A percentile compares a stretch with the other conserved stretches of the same genome.
phyloP scores from a whole-genome alignment of 2,888 invertebrate genomes.

The Microctonus aethiopoides region DNA sequence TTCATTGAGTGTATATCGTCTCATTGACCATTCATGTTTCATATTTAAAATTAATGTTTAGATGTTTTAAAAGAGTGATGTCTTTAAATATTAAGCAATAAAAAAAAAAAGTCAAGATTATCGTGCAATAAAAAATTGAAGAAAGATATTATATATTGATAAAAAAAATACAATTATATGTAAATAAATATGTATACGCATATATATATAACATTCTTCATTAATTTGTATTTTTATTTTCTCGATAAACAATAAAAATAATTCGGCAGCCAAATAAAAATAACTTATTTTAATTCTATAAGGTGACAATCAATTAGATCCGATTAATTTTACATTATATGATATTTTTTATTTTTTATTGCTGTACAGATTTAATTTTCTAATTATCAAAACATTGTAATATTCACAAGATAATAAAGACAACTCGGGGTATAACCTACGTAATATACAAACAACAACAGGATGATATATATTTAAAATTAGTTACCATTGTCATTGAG shows the following conservation, averaged over 20 bases:
- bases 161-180: constrained; percentile 2
- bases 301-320: neutral
- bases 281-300: neutral
- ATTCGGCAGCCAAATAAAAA: neutral
- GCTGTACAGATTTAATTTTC: neutral
- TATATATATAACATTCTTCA: neutral
- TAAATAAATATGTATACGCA: constrained; percentile 9
- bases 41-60: neutral
- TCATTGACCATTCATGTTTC: neutral
- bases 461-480: neutral
- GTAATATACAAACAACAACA: neutral
- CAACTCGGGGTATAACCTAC: neutral
- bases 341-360: neutral
- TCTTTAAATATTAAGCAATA: constrained; percentile 1
- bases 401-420: neutral
- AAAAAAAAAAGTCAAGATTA: neutral
- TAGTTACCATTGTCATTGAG: neutral
- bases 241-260: neutral
- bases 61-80: constrained; percentile 10
- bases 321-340: neutral
- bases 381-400: neutral
- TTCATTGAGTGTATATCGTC: neutral
- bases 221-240: neutral
- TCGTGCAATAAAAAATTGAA: constrained; percentile 12
- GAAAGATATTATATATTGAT: constrained; percentile 13